phyloP scores from a whole-genome alignment of 2,888 invertebrate genomes.

The Gnatocerus cornutus region DNA sequence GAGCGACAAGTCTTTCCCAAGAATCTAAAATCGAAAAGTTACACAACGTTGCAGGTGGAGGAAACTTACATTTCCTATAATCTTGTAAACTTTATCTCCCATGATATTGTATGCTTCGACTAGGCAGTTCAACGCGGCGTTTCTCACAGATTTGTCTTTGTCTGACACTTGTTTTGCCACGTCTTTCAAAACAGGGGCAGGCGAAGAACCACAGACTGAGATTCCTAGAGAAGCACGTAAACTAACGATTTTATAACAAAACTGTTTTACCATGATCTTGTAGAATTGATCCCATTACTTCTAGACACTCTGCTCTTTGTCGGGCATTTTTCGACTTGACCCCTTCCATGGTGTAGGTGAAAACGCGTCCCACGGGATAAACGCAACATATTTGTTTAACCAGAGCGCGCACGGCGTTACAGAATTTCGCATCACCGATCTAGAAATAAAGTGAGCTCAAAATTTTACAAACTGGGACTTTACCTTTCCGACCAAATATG shows the following conservation, averaged over 20 bases:
- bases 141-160: conserved; percentile 95
- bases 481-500: conserved; percentile 94
- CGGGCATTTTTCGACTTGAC: conserved; percentile 97
- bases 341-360: conserved; percentile 94
- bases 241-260: not conserved
- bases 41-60: no score
- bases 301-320: conserved; percentile 96
- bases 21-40: conserved; percentile 75
- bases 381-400: conserved; percentile 89
- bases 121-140: conserved; percentile 95
- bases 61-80: conserved; percentile 85
- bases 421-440: conserved; percentile 97
- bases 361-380: conserved; percentile 92
- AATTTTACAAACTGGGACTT: conserved; percentile 42
- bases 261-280: conserved; percentile 82
- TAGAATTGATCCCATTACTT: conserved; percentile 90
- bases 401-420: conserved; percentile 90
- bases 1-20: conserved; percentile 94
- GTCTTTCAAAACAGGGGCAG: conserved; percentile 87
- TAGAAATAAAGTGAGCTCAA: conserved; percentile 61
- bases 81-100: conserved; percentile 93
- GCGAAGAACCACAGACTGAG: conserved; percentile 86
- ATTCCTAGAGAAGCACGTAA: conserved; percentile 68
- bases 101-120: conserved; percentile 92
- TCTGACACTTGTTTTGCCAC: conserved; percentile 97